Evolutionary conservation across 2,888 invertebrate genomes (phyloP), one percentile per base, ranked within the genome.

Genomic region (Apodemia zela): DNA sequence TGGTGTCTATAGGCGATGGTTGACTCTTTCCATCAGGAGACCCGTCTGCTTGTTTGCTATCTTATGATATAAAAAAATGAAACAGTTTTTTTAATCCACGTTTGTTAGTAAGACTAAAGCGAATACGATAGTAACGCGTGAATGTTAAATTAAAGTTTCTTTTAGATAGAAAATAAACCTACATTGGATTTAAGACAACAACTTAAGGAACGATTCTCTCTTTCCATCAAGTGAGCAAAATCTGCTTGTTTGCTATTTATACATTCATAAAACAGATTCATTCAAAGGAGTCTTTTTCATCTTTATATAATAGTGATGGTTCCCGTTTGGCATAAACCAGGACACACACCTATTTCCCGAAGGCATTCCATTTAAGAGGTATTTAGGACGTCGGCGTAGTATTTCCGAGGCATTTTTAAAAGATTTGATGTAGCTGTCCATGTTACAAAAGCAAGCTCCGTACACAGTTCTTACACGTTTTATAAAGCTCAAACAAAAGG

Each of bases 321-420:
- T 21, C 58, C 47, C 58, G 59, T 61, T 64, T 47, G 47, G 4
- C 42, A 63, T 21, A 42, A 62, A 60, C 42, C 60, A 49, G 65
- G 65, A 67, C 66, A 60, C 63, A 66, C 21, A 42, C 17, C 68
- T 67, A 66, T 51, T 63, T 60, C 65, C 65, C 18, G 13, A 35
- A 54, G 68, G 63, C 49, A 59, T 63, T 59, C 17, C 18, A 61
- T 47, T 63, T 61, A 62, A 29, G 57, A 38, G 47, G 61, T 59
- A 63, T 67, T 59, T 61, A 64, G 66, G 63, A 67, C n/a, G n/a
- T n/a, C 62, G 33, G 18, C 29, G 17, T 60, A 13, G 3, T 38
- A 13, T 47, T 63, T 66, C 49, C 54, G 59, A 54, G 15, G 63
- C 45, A 47, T 17, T 17, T n/a, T 47, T 47, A 8, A 47, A 2